A percentile compares a stretch with the other conserved stretches of the same genome.
Evolutionary conservation across 1,140 invertebrate species (phyloP).

Genomic region (Trichonephila clavipes): DNA sequence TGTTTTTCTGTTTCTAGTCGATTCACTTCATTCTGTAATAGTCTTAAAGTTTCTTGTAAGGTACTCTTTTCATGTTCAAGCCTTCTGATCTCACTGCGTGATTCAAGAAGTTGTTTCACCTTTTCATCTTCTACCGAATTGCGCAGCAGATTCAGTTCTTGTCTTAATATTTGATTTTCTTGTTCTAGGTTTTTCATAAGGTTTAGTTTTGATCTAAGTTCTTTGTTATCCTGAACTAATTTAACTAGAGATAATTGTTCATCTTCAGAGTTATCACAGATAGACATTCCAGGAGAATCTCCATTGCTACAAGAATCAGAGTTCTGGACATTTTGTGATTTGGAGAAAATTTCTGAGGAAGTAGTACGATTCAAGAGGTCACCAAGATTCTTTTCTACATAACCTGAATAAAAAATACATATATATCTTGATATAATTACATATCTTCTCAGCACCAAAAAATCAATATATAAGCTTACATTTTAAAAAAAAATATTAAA

Average conservation of each 20-base stretch:
- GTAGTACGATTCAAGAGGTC: constrained; percentile 56
- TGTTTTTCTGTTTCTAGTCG: constrained; percentile 67
- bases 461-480: neutral
- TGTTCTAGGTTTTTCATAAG: constrained; percentile 68
- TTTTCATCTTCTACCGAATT: constrained; percentile 52
- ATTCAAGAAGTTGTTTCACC: constrained; percentile 54
- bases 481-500: too few relatives aligned
- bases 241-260: constrained; percentile 61
- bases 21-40: constrained; percentile 69
- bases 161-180: constrained; percentile 73
- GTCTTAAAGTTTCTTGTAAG: constrained; percentile 67
- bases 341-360: constrained; percentile 34
- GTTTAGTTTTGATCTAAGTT: constrained; percentile 60
- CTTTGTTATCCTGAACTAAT: constrained; percentile 66
- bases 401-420: constrained; percentile 19
- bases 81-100: constrained; percentile 60
- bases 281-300: constrained; percentile 12
- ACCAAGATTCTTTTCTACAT: constrained; percentile 68
- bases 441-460: neutral
- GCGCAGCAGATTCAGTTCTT: constrained; percentile 59
- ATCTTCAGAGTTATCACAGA: constrained; percentile 72
- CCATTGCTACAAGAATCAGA: constrained; percentile 49
- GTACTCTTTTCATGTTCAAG: constrained; percentile 70
- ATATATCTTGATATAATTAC: neutral
- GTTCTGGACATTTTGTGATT: constrained; percentile 14